phyloP scores from a whole-genome alignment of 2,113 vertebrate genomes.

The Martes martes region DNA sequence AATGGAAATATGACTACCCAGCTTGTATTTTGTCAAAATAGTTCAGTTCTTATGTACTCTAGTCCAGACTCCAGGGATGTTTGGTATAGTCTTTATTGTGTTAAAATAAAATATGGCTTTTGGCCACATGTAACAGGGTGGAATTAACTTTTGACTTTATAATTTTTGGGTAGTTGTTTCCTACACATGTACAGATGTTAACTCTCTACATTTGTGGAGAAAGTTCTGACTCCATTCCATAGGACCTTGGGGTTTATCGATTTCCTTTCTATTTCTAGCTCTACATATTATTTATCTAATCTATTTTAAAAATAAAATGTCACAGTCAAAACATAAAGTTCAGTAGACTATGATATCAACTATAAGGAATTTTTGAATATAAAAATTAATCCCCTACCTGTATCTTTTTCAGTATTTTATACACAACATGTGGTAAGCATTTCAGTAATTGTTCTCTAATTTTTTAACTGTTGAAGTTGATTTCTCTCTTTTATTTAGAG shows the following conservation, averaged over 20 bases:
- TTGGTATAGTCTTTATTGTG: constrained; percentile 15
- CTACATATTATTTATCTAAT: constrained; percentile 35
- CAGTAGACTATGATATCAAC: constrained; percentile 20
- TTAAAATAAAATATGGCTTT: constrained; percentile 42
- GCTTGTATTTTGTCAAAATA: constrained; percentile 38
- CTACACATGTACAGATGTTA: neutral
- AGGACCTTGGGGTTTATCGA: neutral
- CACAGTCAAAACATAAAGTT: constrained; percentile 46
- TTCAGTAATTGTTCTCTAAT: neutral
- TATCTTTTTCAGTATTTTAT: constrained; percentile 11
- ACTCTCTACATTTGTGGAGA: constrained; percentile 6
- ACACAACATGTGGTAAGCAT: neutral
- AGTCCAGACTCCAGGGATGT: neutral
- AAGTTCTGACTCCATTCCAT: constrained; percentile 23
- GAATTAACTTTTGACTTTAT: constrained; percentile 39
- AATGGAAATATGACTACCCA: neutral
- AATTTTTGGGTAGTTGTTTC: neutral
- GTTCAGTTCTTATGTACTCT: constrained; percentile 15
- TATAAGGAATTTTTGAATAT: constrained; percentile 53
- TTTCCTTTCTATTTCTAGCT: constrained; percentile 1
- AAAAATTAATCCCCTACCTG: constrained; percentile 39
- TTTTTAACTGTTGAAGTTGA: constrained; percentile 27
- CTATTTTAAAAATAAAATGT: constrained; percentile 50
- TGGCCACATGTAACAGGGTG: constrained; percentile 7
- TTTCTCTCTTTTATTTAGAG: constrained; percentile 25